Conservation (phyloP, 2,797 vertebrate species). For the Percopsis omiscomaycus region DNA sequence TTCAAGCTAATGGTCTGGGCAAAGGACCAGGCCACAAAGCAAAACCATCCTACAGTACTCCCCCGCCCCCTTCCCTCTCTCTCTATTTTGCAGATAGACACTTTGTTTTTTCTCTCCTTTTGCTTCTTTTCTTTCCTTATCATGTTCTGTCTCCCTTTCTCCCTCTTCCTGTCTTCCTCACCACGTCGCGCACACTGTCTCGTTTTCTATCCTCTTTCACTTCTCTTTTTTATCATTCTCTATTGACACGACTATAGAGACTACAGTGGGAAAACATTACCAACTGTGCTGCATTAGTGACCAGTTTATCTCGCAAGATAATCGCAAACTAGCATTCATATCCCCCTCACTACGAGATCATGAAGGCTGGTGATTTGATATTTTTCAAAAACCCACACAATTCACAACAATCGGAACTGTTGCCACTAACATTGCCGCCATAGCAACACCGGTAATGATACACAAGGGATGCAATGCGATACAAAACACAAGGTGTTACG, state of each 20-base stretch:
- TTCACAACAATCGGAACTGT: too few species aligned
- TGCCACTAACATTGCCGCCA: too few species aligned
- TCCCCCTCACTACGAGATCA: too few species aligned
- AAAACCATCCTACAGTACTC: constrained; percentile 37
- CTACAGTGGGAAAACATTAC: constrained; percentile 54
- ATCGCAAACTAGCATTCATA: too few species aligned
- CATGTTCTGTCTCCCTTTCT: not conserved
- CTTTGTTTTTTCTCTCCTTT: not conserved
- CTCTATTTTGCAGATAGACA: not conserved
- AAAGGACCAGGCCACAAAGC: constrained; percentile 40
- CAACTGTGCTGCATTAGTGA: constrained; percentile 12
- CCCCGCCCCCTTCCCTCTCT: constrained; percentile 1
- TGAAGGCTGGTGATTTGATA: too few species aligned
- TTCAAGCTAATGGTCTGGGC: constrained; percentile 48
- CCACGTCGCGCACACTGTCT: not conserved
- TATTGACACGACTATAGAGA: constrained; percentile 43
- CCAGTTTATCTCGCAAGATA: too few species aligned
- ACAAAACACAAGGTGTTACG: too few species aligned
- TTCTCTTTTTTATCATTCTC: constrained; percentile 3
- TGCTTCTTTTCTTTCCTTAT: constrained; percentile 7
- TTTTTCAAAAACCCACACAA: too few species aligned
- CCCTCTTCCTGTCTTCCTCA: not conserved
- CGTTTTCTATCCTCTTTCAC: constrained; percentile 13
- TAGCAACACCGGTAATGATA: too few species aligned
- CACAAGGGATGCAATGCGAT: too few species aligned